phyloP scores from a whole-genome alignment of 92 coral and sea anemone species.

The Bergia puertoricense region DNA sequence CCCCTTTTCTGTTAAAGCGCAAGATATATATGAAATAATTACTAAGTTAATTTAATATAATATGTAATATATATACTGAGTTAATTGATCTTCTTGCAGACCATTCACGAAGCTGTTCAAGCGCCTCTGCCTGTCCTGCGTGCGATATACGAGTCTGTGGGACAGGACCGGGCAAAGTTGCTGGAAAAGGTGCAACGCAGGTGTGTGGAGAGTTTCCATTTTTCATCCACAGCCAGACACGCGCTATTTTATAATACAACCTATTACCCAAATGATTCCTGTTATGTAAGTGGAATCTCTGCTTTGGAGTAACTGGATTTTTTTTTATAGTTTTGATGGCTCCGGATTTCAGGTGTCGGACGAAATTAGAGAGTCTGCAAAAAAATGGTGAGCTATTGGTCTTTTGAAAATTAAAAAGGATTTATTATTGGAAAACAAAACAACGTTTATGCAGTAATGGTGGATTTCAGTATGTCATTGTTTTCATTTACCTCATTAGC shows the following conservation, averaged over 20 bases:
- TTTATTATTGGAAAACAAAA: too few relatives aligned
- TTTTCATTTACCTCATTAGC: too few relatives aligned
- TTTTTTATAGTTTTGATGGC: conserved; percentile 70
- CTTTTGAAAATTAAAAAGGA: background rate
- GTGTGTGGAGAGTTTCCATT: conserved; percentile 43
- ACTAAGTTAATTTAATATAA: too few relatives aligned
- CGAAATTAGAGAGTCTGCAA: conserved; percentile 72
- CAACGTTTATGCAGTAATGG: too few relatives aligned
- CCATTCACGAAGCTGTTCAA: conserved; percentile 84
- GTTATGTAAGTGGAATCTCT: background rate
- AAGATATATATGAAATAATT: too few relatives aligned
- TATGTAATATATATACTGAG: background rate
- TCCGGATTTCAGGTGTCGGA: conserved; percentile 67
- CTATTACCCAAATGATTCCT: too few relatives aligned
- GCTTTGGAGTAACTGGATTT: background rate
- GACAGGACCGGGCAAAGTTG: conserved; percentile 77
- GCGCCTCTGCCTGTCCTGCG: conserved; percentile 74
- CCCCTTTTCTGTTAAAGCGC: too few relatives aligned
- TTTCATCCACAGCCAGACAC: background rate
- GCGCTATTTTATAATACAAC: too few relatives aligned
- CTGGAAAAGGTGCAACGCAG: conserved; percentile 92
- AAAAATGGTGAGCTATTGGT: conserved; percentile 65
- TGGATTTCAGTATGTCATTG: too few relatives aligned
- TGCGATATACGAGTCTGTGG: conserved; percentile 83
- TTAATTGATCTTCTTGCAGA: conserved; percentile 44